A percentile compares a stretch with the other conserved stretches of the same genome.
phyloP scores from a whole-genome alignment of 2,888 invertebrate species.

The Cantharis rufa region DNA sequence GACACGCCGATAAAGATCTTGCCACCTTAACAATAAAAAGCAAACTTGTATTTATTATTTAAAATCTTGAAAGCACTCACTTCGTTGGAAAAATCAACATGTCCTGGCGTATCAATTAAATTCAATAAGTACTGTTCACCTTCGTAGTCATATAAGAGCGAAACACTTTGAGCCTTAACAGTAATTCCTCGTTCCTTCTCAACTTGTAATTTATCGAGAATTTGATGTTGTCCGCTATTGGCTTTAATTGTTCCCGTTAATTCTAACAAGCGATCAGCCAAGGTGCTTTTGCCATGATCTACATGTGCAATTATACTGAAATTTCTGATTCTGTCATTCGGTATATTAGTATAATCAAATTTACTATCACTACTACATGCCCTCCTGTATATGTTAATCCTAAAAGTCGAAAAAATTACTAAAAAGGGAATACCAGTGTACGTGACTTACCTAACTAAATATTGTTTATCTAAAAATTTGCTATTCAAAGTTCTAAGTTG shows the following conservation, averaged over 20 bases:
- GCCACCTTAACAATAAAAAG: conserved; percentile 62
- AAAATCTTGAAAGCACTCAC: conserved; percentile 57
- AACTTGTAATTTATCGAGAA: conserved; percentile 81
- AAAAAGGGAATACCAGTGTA: background rate
- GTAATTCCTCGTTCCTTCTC: conserved; percentile 97
- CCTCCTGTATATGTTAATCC: background rate
- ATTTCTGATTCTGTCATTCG: conserved; percentile 73
- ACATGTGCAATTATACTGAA: conserved; percentile 99
- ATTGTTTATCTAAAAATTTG: background rate
- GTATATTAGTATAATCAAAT: conserved; percentile 41
- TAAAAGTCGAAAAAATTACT: background rate
- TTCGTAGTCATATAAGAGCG: conserved; percentile 75
- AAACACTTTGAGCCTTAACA: conserved; percentile 96
- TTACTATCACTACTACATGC: background rate
- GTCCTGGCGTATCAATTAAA: conserved; percentile 97
- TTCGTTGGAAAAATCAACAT: conserved; percentile 97
- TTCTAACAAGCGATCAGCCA: conserved; percentile 95
- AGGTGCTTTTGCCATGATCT: conserved; percentile 97
- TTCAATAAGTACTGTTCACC: conserved; percentile 81
- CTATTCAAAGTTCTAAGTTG: background rate
- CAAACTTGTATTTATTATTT: background rate
- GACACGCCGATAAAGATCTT: conserved; percentile 88
- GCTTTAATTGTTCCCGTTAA: conserved; percentile 79
- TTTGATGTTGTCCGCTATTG: conserved; percentile 69
- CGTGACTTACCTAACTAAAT: background rate